Evolutionary conservation across 2,797 vertebrate species (phyloP).

Genomic region (Halcyon badia): DNA sequence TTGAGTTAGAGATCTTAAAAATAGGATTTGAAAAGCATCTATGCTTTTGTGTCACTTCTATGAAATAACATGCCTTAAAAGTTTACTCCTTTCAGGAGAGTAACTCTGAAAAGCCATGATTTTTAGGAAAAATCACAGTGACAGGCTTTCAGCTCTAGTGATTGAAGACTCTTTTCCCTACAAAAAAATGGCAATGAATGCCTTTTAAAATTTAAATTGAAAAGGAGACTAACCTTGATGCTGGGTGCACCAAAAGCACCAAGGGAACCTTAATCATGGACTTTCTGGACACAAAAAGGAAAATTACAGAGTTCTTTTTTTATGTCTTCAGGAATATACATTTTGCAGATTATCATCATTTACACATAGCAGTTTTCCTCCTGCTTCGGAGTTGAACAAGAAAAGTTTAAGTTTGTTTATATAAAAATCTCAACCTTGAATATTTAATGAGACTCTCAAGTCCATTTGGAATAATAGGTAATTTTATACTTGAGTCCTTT

Average conservation of each 20-base stretch:
- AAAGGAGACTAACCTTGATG: not conserved
- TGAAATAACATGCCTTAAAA: conserved; percentile 20
- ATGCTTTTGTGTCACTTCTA: not conserved
- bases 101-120: conserved; percentile 37
- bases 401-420: not conserved
- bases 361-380: not conserved
- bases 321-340: not conserved
- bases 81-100: conserved; percentile 22
- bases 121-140: conserved; percentile 51
- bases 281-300: not conserved
- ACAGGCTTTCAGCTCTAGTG: conserved; percentile 22
- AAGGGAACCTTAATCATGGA: not conserved
- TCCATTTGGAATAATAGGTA: not conserved
- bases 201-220: conserved; percentile 8
- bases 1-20: conserved; percentile 9
- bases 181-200: conserved; percentile 21
- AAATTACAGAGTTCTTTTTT: not conserved
- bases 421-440: not conserved
- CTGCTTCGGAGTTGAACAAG: not conserved
- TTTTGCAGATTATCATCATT: not conserved
- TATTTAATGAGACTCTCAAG: not conserved
- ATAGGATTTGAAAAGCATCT: not conserved
- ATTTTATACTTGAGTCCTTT: not conserved
- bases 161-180: conserved; percentile 2
- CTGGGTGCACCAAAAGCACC: not conserved